Base-by-base conservation (phyloP, 1,140 invertebrate species). In the Delia radicum region DNA sequence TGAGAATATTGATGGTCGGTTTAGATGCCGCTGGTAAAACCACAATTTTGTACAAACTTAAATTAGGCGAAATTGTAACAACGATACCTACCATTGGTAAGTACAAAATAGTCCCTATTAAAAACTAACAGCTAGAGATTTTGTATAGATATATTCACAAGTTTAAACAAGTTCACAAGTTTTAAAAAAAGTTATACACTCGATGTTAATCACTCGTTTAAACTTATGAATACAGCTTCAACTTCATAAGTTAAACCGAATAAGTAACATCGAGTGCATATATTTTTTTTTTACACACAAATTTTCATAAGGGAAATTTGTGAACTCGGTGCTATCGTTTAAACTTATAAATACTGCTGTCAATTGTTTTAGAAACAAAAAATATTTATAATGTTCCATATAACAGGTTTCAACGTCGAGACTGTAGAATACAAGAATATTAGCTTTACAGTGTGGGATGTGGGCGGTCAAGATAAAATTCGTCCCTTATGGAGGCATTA, bases 11-110 rank as follows among this genome's bases (percentile, higher is more conserved):
- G 87, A 98, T 98, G 96, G 97, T 93, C 80, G 97, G 97, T 85
- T 91, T 99, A 80, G 98, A 99, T 91, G 97, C 96, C 84, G 98
- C 98, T 89, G 98, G 98, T 90, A 99, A 99, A 94, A 99, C 98
- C 84, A 99, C 98, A 89, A 99, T 99, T 89, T 91, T 99, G 89
- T 99, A 99, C 91, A 99, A 99, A 93, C 92, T 99, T 87, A 99
- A 99, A 92, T 92, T 99, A 90, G 97, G 97, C 87, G 98, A 99
- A 95, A 98, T 99, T 90, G 97, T 99, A 82, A 99, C 97, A 86
- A 99, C 98, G 83, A 99, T 99, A 91, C 98, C 97, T 81, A 99
- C 98, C 81, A 99, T 99, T 92, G 97, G 97, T 97, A 87, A 93
- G 91, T 63, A n/a, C n/a, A 27, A 2, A 37, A 69, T 67, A 31